Evolutionary conservation across 2,797 vertebrate genomes (phyloP).

Genomic region (Podarcis lilfordi): DNA sequence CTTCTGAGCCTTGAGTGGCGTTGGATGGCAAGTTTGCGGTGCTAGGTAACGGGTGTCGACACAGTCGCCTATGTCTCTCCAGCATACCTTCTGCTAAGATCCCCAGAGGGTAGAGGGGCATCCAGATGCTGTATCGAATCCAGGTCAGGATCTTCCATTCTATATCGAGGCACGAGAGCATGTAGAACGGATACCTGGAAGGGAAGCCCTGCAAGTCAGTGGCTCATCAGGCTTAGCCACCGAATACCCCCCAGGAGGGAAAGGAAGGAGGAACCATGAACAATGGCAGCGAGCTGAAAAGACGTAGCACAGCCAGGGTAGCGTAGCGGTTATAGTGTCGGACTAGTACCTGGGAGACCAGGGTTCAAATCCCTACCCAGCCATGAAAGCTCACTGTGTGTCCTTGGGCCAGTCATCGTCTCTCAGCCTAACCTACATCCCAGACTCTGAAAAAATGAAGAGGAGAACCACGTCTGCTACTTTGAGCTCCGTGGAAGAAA

Average conservation of each 20-base stretch:
- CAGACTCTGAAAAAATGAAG: no score
- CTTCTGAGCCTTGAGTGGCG: background rate
- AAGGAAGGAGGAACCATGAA: background rate
- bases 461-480: no score
- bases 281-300: background rate
- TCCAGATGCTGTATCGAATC: constrained; percentile 94
- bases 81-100: constrained; percentile 90
- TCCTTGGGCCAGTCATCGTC: no score
- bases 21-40: background rate
- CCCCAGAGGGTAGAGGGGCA: constrained; percentile 93
- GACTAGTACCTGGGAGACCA: no score
- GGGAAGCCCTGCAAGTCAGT: constrained; percentile 29
- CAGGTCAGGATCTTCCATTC: constrained; percentile 95
- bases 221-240: background rate
- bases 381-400: no score
- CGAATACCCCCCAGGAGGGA: background rate
- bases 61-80: background rate
- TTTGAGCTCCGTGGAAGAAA: no score
- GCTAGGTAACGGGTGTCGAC: background rate
- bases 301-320: no score
- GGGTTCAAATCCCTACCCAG: no score
- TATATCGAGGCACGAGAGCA: constrained; percentile 90
- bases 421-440: no score
- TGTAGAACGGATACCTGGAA: constrained; percentile 95
- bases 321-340: no score